Evolutionary conservation across 1,140 invertebrate species (phyloP), one percentile per base, ranked within the genome.

Genomic region (Cataglyphis hispanica): DNA sequence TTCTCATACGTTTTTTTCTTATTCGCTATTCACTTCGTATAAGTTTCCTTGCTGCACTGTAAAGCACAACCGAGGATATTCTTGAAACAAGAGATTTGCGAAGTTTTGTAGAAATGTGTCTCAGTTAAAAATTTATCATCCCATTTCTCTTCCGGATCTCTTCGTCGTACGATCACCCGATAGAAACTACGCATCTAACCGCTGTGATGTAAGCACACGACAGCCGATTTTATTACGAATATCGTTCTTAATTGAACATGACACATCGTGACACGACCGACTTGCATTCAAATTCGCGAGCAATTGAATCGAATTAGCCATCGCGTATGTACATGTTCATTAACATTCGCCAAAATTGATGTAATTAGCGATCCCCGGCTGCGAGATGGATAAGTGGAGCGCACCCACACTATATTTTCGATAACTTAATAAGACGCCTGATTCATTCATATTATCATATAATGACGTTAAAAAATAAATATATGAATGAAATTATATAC

Each of bases 251-350:
- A 91, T 91, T 90, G 84, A 60, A 75, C 50, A 72, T 74, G 34
- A 85, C 60, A 25, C 53, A 64, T n/a, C 64, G 63, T 46, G 64
- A 75, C 72, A 69, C 13, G 53, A 58, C 84, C 83, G 85, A 88
- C 84, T 81, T 85, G 84, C 84, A 89, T 91, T 90, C 67, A 53
- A 84, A 89, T 87, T 87, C 83, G 74, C 61, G 61, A 66, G 56
- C 84, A 89, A 91, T 91, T 91, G 76, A 46, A 27, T 22, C 40
- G 43, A 91, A 90, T 91, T 90, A 84, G 64, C 60, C 27, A 16
- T 70, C 25, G 69, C 63, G 50, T 76, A 72, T 34, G 67, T 81
- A 53, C 19, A n/a, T 56, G 31, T 83, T 78, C 53, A 60, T 81
- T 86, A 70, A 70, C 27, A 13, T 31, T 16, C n/a, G 7, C 10